Percentiles rank a stretch among this genome's conserved stretches.
Evolutionary conservation across 2,797 vertebrate genomes (phyloP).

Genomic region (Falco biarmicus): DNA sequence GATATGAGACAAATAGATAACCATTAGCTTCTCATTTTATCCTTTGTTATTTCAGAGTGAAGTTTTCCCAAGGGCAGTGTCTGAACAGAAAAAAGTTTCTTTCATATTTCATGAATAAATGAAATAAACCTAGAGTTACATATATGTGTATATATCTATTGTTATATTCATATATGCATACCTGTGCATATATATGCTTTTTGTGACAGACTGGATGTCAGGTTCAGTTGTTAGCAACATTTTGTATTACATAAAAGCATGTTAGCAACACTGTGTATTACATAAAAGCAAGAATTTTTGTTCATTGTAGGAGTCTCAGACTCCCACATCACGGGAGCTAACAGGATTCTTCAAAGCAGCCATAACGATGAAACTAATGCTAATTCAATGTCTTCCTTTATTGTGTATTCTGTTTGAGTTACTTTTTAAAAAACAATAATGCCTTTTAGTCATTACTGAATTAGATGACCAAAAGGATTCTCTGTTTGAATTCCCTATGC

Average conservation of each 20-base stretch:
- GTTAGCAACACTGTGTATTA: slow-evolving; percentile 19
- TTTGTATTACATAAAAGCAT: slow-evolving; percentile 45
- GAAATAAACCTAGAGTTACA: not conserved
- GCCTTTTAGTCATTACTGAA: not conserved
- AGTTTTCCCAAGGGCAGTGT: not conserved
- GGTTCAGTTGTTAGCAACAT: not conserved
- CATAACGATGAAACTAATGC: not conserved
- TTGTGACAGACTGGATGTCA: not conserved
- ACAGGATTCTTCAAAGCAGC: slow-evolving; percentile 3
- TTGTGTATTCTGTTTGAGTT: not conserved
- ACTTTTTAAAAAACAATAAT: not conserved
- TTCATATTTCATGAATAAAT: not conserved
- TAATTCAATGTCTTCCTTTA: not conserved
- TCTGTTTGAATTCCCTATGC: not conserved
- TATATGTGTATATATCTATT: not conserved
- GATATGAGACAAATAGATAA: not conserved
- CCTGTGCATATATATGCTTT: not conserved
- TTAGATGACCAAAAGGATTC: not conserved
- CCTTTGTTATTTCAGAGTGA: not conserved
- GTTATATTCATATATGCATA: not conserved
- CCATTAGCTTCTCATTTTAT: not conserved
- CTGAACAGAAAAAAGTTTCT: not conserved
- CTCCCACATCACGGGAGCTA: slow-evolving; percentile 34
- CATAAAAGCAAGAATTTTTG: slow-evolving; percentile 59
- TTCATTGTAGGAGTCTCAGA: slow-evolving; percentile 57